Evolutionary conservation across 2,888 invertebrate genomes (phyloP).

Genomic region (Eilema depressum): DNA sequence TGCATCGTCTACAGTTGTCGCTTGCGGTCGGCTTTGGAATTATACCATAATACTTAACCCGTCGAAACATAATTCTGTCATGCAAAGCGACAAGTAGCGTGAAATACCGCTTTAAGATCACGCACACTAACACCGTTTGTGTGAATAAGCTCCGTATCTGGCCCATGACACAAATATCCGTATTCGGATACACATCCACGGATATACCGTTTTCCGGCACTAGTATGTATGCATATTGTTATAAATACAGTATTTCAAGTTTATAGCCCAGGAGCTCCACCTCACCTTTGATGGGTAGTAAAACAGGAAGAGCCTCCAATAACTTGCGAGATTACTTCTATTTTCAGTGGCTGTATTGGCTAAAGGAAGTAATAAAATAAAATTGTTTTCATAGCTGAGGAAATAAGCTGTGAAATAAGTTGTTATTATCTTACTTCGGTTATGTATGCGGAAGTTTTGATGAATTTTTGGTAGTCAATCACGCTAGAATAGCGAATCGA

Average conservation of each 20-base stretch:
- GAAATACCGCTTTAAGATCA: too few species aligned
- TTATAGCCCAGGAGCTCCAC: neutral
- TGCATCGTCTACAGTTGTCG: too few species aligned
- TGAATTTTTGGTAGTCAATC: neutral
- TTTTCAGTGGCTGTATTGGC: neutral
- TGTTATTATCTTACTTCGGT: neutral
- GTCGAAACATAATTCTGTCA: too few species aligned
- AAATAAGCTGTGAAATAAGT: neutral
- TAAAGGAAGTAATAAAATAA: neutral
- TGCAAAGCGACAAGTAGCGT: too few species aligned
- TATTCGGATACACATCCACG: too few species aligned
- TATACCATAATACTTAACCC: too few species aligned
- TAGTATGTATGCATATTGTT: neutral
- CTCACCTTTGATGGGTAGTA: neutral
- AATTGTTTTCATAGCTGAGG: constrained; percentile 1
- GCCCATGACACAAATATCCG: too few species aligned
- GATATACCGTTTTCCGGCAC: too few species aligned
- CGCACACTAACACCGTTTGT: too few species aligned
- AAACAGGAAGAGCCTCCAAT: neutral
- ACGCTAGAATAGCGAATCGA: neutral
- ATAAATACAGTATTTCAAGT: neutral
- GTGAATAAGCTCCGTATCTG: too few species aligned
- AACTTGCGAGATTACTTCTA: constrained; percentile 1
- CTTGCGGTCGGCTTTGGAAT: too few species aligned
- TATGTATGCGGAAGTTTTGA: neutral